A percentile compares a stretch with the other conserved stretches of the same genome.
Evolutionary conservation across 2,797 vertebrate genomes (phyloP).

Genomic region (Peromyscus attwateri): DNA sequence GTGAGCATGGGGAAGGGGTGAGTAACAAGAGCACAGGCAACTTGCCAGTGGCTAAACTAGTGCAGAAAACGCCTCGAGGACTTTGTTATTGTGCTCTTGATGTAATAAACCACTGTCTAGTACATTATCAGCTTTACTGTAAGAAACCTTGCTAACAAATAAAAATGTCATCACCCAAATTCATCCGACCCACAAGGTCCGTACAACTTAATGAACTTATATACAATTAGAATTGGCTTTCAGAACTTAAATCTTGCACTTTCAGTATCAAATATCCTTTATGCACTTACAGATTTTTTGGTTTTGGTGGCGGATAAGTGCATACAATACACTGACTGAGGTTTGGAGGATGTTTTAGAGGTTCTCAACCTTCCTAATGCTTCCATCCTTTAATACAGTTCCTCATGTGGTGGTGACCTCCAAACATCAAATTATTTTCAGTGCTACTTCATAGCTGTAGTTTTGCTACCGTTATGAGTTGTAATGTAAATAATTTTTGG

Average conservation of each 20-base stretch:
- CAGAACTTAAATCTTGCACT: neutral
- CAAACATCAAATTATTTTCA: neutral
- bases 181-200: neutral
- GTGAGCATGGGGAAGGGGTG: neutral
- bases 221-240: neutral
- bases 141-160: neutral
- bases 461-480: too few relatives aligned
- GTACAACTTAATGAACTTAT: neutral
- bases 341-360: neutral
- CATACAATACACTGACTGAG: neutral
- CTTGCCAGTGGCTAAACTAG: neutral
- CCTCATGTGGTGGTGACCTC: neutral
- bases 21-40: neutral
- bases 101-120: neutral
- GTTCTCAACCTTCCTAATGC: neutral
- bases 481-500: too few relatives aligned
- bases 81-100: neutral
- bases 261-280: neutral
- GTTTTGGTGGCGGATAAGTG: neutral
- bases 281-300: neutral
- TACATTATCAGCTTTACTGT: neutral
- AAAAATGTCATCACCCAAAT: neutral
- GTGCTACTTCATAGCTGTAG: too few relatives aligned
- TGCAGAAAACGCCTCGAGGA: neutral
- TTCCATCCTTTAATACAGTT: neutral